phyloP scores from a whole-genome alignment of 2,797 vertebrate genomes.

The Lycodopsis pacificus region DNA sequence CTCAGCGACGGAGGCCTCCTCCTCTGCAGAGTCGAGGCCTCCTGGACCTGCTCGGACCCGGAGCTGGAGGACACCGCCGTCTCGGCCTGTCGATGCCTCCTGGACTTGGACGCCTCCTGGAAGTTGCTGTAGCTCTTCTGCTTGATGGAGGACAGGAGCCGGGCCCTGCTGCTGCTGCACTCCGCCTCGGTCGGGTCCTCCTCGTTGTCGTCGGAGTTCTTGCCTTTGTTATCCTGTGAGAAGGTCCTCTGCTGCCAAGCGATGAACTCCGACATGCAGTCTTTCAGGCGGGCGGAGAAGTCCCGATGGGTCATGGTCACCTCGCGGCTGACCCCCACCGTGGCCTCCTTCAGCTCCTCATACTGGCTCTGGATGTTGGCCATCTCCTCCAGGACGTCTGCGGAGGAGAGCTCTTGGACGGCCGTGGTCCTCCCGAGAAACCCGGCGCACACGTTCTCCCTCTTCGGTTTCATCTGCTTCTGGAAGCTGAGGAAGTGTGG shows the following conservation, averaged over 20 bases:
- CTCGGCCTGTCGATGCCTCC: constrained; percentile 53
- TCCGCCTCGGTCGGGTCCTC: background rate
- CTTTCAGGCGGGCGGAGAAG: constrained; percentile 31
- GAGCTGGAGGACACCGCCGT: constrained; percentile 30
- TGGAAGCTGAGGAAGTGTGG: constrained; percentile 66
- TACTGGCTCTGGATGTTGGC: constrained; percentile 67
- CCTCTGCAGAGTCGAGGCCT: fast-evolving
- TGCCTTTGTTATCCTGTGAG: constrained; percentile 4
- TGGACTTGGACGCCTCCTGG: constrained; percentile 31
- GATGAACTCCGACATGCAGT: constrained; percentile 47
- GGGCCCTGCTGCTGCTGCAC: constrained; percentile 52
- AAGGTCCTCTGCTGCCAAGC: constrained; percentile 69
- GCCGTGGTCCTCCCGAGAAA: constrained; percentile 49
- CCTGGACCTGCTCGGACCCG: background rate
- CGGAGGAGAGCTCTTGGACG: constrained; percentile 50
- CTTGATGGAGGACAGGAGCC: constrained; percentile 73
- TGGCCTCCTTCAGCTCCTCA: constrained; percentile 56
- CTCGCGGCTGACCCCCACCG: constrained; percentile 14
- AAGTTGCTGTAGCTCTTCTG: constrained; percentile 62
- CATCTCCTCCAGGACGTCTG: constrained; percentile 63
- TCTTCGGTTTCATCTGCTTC: constrained; percentile 49
- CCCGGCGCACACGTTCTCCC: constrained; percentile 8
- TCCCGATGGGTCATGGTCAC: constrained; percentile 39
- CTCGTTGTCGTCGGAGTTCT: background rate
- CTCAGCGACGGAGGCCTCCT: constrained; percentile 57